Conservation (phyloP, 2,113 vertebrate species). For the Cyprinodon brontotheroides region DNA sequence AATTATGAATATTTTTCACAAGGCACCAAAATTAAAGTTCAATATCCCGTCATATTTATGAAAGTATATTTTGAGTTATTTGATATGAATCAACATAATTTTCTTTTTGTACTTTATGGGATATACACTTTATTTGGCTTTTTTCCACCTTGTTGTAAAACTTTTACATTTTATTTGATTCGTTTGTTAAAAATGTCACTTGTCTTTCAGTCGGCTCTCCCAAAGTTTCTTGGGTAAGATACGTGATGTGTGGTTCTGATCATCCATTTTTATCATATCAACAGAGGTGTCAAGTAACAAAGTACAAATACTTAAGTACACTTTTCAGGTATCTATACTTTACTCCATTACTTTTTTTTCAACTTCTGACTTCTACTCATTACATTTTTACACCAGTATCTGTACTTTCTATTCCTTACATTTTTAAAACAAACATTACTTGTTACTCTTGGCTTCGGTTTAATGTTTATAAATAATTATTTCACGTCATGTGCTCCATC, state of each 20-base stretch:
- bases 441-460: too few species aligned
- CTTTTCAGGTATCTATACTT: too few species aligned
- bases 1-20: not conserved
- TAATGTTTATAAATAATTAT: too few species aligned
- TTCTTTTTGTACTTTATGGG: not conserved
- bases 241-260: not conserved
- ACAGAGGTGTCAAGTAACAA: too few species aligned
- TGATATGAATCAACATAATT: too few species aligned
- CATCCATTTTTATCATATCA: not conserved
- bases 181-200: not conserved
- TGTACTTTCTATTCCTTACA: too few species aligned
- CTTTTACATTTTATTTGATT: not conserved
- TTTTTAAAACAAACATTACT: too few species aligned
- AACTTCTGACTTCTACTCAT: too few species aligned
- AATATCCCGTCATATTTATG: not conserved
- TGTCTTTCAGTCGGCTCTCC: not conserved
- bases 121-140: not conserved
- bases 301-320: too few species aligned
- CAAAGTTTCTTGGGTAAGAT: not conserved
- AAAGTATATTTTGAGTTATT: not conserved
- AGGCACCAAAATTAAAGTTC: not conserved
- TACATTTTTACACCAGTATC: too few species aligned
- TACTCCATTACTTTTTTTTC: too few species aligned
- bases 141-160: not conserved
- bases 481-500: too few species aligned